Base-by-base conservation (phyloP, 2,797 vertebrate genomes). In the Propithecus perrieri region DNA sequence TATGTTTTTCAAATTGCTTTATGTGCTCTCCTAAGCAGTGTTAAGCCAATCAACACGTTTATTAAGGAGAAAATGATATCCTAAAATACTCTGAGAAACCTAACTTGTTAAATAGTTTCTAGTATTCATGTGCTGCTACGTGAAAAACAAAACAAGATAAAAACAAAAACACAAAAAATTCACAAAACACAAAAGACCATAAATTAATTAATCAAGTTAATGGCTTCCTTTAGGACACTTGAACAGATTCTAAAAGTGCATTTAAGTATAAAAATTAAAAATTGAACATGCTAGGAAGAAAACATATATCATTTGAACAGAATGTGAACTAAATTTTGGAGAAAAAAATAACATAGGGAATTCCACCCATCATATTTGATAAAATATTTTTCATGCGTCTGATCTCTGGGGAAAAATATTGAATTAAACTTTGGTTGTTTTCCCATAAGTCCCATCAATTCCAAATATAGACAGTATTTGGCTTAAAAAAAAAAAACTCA, bases 81-180 rank as follows among this genome's bases (percentile, higher is more conserved):
- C 94, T 96, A 95, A 97, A 97, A 95, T 96, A 97, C 13, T 65
- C 14, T 75, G 85, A 96, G 88, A 95, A 97, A 91, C 8, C 33
- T 96, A 72, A 74, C 85, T 94, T 96, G 74, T 63, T 92, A 95
- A 88, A 84, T 4, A 96, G 11, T 17, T 93, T 65, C 30, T 46
- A 28, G 24, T 93, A 84, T 97, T 94, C 76, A 30, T 35, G 0
- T 79, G 57, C 33, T 84, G 67, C 26, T 92, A 24, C 35, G 2
- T 80, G 48, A 53, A 41, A 48, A 83, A 74, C n/a, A 43, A 55
- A 65, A 35, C 15, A 71, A 71, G 41, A 71, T 12, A 63, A 89
- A 74, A 79, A 55, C 55, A 55, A 55, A 55, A 55, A 24, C 3
- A 55, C 22, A 30, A 81, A 72, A 93, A 63, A 11, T 3, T 4